Evolutionary conservation across 92 coral and sea anemone species (phyloP).

Genomic region (Umimayanthus chanpuru): DNA sequence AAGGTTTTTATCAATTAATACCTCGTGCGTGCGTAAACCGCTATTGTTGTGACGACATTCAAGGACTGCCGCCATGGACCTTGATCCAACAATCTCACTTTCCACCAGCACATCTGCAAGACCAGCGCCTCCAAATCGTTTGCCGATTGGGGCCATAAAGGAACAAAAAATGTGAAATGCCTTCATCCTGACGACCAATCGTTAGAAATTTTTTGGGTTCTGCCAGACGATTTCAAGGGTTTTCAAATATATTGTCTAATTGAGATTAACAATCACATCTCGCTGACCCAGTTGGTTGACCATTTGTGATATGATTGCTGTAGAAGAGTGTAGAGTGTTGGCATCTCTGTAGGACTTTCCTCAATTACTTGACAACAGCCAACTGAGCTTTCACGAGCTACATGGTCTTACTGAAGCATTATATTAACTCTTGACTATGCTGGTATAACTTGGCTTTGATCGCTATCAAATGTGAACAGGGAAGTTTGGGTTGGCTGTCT

Average conservation of each 20-base stretch:
- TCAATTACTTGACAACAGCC: conserved; percentile 74
- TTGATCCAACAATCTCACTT: conserved; percentile 56
- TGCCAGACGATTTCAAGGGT: conserved; percentile 65
- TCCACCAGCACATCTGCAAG: conserved; percentile 63
- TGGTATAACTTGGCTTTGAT: conserved; percentile 62
- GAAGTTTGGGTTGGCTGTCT: conserved; percentile 50
- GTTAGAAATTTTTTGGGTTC: conserved; percentile 46
- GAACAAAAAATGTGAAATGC: conserved; percentile 61
- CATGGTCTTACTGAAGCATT: conserved; percentile 32
- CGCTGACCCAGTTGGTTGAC: conserved; percentile 67
- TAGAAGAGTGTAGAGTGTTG: conserved; percentile 65
- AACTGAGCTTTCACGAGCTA: conserved; percentile 57
- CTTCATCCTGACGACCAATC: conserved; percentile 63
- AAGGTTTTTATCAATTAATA: conserved; percentile 25
- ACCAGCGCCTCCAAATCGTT: conserved; percentile 67
- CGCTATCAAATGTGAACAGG: conserved; percentile 41
- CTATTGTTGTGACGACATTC: conserved; percentile 72
- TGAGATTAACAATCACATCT: conserved; percentile 57
- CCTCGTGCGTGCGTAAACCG: conserved; percentile 56
- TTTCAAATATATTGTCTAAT: conserved; percentile 67
- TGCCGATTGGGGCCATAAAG: conserved; percentile 62
- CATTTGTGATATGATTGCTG: conserved; percentile 60
- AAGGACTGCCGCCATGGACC: conserved; percentile 58
- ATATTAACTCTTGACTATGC: conserved; percentile 70
- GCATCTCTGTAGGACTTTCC: conserved; percentile 75